A percentile compares a stretch with the other conserved stretches of the same genome.
These are phyloP conservation scores for Tipula lateralis DNA, from an alignment of 2,888 invertebrate genomes.

Conservation along the genomic window DNA sequence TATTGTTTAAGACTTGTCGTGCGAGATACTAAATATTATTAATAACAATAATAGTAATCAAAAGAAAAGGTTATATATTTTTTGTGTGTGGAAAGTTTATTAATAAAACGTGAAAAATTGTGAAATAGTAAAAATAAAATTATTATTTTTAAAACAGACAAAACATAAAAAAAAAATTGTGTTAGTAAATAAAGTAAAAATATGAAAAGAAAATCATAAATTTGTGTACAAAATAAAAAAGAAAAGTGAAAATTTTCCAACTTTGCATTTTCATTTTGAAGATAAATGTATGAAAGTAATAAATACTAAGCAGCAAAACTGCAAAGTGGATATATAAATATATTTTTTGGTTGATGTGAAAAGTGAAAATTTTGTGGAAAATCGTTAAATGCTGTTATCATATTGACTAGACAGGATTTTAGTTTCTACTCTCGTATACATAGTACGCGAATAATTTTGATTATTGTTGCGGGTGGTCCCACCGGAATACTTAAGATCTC, in stretches of 20 bases:
- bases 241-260: constrained; percentile 13
- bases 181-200: background rate
- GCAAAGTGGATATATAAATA: background rate
- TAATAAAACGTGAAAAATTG: background rate
- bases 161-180: background rate
- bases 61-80: background rate
- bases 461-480: background rate
- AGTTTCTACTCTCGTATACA: background rate
- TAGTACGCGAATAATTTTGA: background rate
- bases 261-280: background rate
- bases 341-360: background rate
- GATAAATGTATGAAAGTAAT: background rate
- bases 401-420: background rate
- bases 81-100: constrained; percentile 9
- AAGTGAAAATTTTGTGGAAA: background rate
- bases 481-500: background rate
- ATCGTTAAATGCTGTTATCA: background rate
- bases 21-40: background rate
- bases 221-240: background rate
- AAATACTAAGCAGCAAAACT: background rate
- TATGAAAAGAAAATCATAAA: constrained; percentile 1
- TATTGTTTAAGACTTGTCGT: background rate
- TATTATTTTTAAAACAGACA: background rate
- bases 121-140: background rate
- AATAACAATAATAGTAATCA: background rate